Evolutionary conservation across 2,888 invertebrate species (phyloP).

Genomic region (Eupithecia dodoneata): DNA sequence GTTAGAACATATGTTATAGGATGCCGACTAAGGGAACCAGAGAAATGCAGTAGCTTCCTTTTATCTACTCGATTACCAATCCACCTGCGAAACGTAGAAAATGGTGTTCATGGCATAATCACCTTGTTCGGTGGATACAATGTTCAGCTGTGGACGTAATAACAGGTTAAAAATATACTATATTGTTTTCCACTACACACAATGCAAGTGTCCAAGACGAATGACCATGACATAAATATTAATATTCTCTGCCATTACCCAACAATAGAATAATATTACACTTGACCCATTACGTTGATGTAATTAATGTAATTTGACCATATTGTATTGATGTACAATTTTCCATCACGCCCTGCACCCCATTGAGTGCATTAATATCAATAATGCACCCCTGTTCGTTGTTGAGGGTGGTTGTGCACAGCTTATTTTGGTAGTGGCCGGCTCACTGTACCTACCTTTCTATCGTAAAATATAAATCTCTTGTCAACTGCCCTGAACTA

Average conservation of each 20-base stretch:
- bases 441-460: not conserved
- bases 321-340: constrained; percentile 46
- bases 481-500: no score
- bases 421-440: constrained; percentile 8
- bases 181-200: not conserved
- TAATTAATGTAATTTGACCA: constrained; percentile 23
- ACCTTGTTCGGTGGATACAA: no score
- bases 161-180: no score
- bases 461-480: no score
- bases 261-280: constrained; percentile 12
- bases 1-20: no score
- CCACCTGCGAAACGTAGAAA: no score
- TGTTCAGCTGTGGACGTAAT: no score
- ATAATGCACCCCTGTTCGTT: constrained; percentile 39
- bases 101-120: no score
- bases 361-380: constrained; percentile 49
- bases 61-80: no score
- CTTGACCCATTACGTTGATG: constrained; percentile 29
- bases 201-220: constrained; percentile 27
- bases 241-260: not conserved
- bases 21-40: no score
- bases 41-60: no score
- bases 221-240: not conserved
- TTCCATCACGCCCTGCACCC: constrained; percentile 43
- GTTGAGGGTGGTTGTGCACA: constrained; percentile 26